Percentiles rank a stretch among this genome's conserved stretches.
phyloP scores from a whole-genome alignment of 2,113 vertebrate species.

The Nematolebias whitei region DNA sequence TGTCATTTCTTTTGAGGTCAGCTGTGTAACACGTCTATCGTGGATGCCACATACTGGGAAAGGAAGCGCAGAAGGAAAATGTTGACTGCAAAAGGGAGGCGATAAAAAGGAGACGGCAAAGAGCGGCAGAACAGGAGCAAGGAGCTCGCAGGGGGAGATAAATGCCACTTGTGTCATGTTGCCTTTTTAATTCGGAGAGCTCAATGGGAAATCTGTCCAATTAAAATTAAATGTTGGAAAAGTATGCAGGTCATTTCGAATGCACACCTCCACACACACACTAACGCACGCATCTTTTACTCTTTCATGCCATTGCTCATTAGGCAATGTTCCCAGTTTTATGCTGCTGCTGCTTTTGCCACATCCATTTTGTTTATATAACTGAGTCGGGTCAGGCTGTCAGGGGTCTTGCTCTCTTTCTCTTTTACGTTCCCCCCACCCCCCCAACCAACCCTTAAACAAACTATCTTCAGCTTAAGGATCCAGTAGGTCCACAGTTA shows the following conservation, averaged over 20 bases:
- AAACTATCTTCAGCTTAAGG: slow-evolving; percentile 19
- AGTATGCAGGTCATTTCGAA: slow-evolving; percentile 53
- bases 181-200: slow-evolving; percentile 57
- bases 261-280: slow-evolving; percentile 15
- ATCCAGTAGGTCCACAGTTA: slow-evolving; percentile 18
- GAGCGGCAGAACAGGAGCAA: slow-evolving; percentile 13
- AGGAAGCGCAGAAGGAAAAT: slow-evolving; percentile 30
- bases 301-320: slow-evolving; percentile 59
- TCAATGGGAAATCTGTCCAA: slow-evolving; percentile 60
- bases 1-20: slow-evolving; percentile 54
- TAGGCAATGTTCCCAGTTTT: slow-evolving; percentile 61
- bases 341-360: slow-evolving; percentile 42
- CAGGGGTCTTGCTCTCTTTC: slow-evolving; percentile 20
- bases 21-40: slow-evolving; percentile 46
- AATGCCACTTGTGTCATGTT: slow-evolving; percentile 41
- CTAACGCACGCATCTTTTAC: too few species aligned
- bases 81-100: slow-evolving; percentile 27
- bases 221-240: slow-evolving; percentile 68
- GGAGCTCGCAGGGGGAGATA: slow-evolving; percentile 23
- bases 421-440: background rate
- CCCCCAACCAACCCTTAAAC: background rate
- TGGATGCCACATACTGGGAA: slow-evolving; percentile 33
- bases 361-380: slow-evolving; percentile 71
- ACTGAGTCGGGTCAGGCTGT: slow-evolving; percentile 61
- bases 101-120: slow-evolving; percentile 16